Percentiles rank a stretch among this genome's conserved stretches.
These are phyloP conservation scores for Drosophila stalkeri DNA, from an alignment of 2,888 invertebrate genomes.

Conservation along the genomic window DNA sequence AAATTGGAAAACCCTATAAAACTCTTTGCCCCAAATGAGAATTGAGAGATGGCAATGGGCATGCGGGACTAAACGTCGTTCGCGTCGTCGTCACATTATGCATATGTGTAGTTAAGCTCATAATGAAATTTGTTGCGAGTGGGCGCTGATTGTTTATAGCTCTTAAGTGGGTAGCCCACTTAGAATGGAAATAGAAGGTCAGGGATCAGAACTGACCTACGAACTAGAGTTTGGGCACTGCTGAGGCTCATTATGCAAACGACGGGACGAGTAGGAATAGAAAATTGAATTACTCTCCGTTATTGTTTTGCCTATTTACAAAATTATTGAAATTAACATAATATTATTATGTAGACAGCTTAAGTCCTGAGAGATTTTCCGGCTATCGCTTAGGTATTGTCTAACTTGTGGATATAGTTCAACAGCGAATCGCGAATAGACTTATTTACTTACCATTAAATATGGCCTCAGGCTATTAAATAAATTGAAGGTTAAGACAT, in stretches of 20 bases:
- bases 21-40: conserved; percentile 56
- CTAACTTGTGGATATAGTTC: background rate
- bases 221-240: background rate
- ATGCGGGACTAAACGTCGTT: conserved; percentile 26
- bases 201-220: conserved; percentile 29
- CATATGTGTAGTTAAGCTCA: conserved; percentile 45
- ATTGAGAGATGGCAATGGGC: conserved; percentile 34
- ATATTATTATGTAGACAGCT: background rate
- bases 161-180: conserved; percentile 44
- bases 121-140: conserved; percentile 66
- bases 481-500: no score
- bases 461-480: no score
- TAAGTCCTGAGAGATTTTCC: no score
- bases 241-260: conserved; percentile 39
- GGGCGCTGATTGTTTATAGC: conserved; percentile 67
- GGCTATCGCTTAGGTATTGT: background rate
- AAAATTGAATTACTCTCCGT: conserved; percentile 19
- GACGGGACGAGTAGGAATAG: conserved; percentile 10
- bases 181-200: conserved; percentile 24
- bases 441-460: background rate
- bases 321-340: conserved; percentile 14
- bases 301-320: conserved; percentile 1
- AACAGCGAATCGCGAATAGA: background rate
- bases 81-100: conserved; percentile 53
- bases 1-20: conserved; percentile 69